These are phyloP conservation scores for Machimus rusticus DNA, from an alignment of 2,888 invertebrate genomes.

Conservation along the genomic window DNA sequence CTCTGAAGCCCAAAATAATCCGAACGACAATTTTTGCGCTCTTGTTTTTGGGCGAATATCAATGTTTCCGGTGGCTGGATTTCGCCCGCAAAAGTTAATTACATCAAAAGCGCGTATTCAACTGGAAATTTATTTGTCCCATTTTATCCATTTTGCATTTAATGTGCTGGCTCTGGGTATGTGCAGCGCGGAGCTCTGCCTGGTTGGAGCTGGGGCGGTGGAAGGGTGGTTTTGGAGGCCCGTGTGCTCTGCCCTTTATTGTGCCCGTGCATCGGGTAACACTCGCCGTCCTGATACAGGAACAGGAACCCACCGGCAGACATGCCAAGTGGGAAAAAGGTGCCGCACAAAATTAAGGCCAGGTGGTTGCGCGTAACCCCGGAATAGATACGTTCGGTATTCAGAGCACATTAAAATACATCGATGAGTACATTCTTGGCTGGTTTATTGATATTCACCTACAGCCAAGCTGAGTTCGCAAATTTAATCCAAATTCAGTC, in stretches of 20 bases:
- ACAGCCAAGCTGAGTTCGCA: neutral
- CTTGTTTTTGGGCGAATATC: neutral
- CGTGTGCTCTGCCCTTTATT: neutral
- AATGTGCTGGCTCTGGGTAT: slow-evolving; percentile 1
- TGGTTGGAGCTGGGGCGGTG: neutral
- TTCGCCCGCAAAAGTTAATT: slow-evolving; percentile 27
- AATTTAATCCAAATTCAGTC: neutral
- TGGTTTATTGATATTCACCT: neutral
- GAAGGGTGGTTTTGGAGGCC: neutral
- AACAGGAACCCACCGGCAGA: neutral
- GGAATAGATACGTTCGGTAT: neutral
- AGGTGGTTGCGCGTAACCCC: neutral
- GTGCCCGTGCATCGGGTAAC: neutral
- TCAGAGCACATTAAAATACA: slow-evolving; percentile 7
- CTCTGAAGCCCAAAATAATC: neutral
- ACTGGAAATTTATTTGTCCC: slow-evolving; percentile 22
- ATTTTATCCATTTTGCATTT: slow-evolving; percentile 23
- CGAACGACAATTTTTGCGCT: neutral
- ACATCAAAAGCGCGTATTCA: slow-evolving; percentile 21
- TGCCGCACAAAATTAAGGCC: slow-evolving; percentile 10
- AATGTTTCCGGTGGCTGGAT: slow-evolving; percentile 1
- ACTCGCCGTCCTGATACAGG: neutral
- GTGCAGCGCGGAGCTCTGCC: neutral
- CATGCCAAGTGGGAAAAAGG: neutral
- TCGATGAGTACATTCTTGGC: neutral